Base-by-base conservation (phyloP, 1,140 invertebrate species). In the Linepithema humile region DNA sequence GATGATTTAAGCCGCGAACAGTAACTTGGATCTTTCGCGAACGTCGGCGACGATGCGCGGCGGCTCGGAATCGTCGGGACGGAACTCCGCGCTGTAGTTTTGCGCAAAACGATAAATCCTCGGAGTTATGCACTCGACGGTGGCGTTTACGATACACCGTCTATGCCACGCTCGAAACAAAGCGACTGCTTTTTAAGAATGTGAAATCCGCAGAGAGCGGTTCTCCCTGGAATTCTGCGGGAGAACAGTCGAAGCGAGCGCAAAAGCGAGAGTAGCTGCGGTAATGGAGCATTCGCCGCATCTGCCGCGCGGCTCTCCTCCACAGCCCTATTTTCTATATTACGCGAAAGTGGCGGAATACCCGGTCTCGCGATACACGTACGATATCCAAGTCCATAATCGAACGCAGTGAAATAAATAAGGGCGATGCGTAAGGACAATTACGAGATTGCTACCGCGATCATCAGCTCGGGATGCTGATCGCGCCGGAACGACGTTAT, bases 401-500 rank as follows among this genome's bases (percentile, higher is more conserved):
- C 32, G 45, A 20, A 50, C 53, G 83, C n/a, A 35, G 75, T 53
- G 50, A 43, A 10, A 26, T 62, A 84, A 78, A 84, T 78, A 77
- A 60, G 43, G 55, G 40, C 67, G 35, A 12, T 20, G 64, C 40
- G 23, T 26, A 43, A 45, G 59, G 32, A 60, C 69, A 73, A 82
- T 82, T 82, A 74, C 70, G 69, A 74, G 60, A 74, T 83, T 72
- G 59, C 59, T 64, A 64, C 55, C 45, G 59, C 72, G 82, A 59
- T 55, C 78, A 72, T 82, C 53, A 82, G 65, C 64, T 64, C 53
- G 23, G 35, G 72, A 83, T 77, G 75, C 82, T 57, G 45, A 26
- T 65, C 82, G 57, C 69, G 45, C 35, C 69, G 57, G 70, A 40
- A 70, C 65, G 38, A 82, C 26, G 45, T 77, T 83, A 74, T 74